Conservation (phyloP, 2,888 invertebrate species). For the Scaptomyza caliginosa region DNA sequence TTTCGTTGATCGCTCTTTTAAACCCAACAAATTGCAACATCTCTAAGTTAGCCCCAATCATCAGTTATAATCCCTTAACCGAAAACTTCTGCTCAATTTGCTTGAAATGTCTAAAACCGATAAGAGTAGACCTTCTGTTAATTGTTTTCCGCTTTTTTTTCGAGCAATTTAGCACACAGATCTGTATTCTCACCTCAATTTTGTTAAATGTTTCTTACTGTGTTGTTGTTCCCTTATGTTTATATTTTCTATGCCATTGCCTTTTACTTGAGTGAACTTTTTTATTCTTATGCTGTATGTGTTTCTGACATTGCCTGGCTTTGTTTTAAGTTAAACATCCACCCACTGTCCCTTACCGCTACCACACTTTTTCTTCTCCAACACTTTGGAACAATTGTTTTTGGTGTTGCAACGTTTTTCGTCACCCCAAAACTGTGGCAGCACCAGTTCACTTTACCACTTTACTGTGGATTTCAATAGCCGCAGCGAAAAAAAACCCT, state of each 20-base stretch:
- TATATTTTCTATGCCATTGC: conserved; percentile 52
- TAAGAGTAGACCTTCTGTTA: conserved; percentile 39
- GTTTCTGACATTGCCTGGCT: conserved; percentile 25
- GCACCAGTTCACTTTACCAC: conserved; percentile 1
- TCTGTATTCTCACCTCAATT: conserved; percentile 33
- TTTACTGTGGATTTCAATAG: conserved; percentile 2
- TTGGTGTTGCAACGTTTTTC: conserved; percentile 27
- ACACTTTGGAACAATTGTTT: conserved; percentile 11
- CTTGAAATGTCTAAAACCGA: background rate
- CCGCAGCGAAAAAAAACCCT: conserved; percentile 8
- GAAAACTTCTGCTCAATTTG: conserved; percentile 61
- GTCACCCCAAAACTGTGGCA: conserved; percentile 28
- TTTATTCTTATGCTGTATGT: background rate
- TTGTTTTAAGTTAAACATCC: conserved; percentile 54
- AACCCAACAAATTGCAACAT: background rate
- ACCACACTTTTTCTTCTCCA: background rate
- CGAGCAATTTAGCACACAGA: conserved; percentile 55
- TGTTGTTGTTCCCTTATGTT: conserved; percentile 47
- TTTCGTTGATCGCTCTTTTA: no score
- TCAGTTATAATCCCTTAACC: conserved; percentile 14
- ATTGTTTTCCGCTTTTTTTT: conserved; percentile 59
- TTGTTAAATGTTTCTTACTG: background rate
- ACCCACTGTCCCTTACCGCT: background rate
- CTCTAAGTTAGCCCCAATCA: background rate
- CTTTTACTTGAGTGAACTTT: conserved; percentile 8